Conservation (phyloP, 2,797 vertebrate species). For the Mycteria americana region DNA sequence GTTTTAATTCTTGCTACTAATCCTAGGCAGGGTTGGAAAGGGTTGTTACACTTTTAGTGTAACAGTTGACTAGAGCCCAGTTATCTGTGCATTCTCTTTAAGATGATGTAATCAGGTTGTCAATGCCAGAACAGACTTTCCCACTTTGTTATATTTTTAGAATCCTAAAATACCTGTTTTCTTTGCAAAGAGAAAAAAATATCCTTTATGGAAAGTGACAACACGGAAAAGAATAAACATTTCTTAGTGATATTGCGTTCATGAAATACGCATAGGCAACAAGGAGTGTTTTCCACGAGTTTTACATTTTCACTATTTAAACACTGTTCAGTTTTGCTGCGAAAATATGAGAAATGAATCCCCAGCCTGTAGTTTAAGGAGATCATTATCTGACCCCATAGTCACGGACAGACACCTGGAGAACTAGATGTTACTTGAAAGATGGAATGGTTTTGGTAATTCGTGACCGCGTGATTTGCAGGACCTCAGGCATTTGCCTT, state of each 20-base stretch:
- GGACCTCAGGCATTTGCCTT: background rate
- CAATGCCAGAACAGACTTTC: background rate
- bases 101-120: background rate
- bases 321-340: background rate
- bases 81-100: background rate
- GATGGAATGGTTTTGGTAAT: background rate
- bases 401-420: background rate
- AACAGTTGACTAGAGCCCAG: background rate
- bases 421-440: background rate
- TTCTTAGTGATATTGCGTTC: background rate
- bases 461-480: background rate
- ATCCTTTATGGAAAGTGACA: background rate
- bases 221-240: background rate
- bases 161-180: background rate
- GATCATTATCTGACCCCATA: background rate
- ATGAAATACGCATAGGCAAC: background rate
- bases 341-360: background rate
- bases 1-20: background rate
- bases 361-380: background rate
- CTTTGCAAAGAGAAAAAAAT: background rate
- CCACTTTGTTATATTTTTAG: background rate
- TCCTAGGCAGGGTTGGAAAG: background rate
- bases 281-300: background rate
- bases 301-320: background rate
- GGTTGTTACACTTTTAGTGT: background rate